Evolutionary conservation across 2,113 vertebrate species (phyloP).

Genomic region (Anser brachyrhynchus): DNA sequence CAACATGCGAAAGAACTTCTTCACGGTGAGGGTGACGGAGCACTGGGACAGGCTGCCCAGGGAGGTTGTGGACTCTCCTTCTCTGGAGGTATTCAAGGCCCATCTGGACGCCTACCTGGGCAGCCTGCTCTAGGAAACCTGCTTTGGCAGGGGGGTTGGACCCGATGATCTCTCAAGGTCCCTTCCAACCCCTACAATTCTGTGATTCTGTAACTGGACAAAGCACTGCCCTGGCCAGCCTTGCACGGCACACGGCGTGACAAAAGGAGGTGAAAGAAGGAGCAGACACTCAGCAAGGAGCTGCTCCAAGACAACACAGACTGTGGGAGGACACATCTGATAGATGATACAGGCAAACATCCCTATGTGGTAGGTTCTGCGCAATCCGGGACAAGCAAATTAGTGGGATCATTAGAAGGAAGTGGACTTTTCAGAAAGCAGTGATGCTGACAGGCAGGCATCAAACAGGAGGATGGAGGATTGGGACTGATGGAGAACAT

Average conservation of each 20-base stretch:
- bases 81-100: no score
- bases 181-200: no score
- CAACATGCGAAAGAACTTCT: no score
- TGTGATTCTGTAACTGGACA: not conserved
- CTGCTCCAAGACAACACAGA: not conserved
- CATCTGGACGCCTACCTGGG: no score
- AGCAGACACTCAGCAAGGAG: not conserved
- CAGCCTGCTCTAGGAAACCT: no score
- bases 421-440: not conserved
- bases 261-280: not conserved
- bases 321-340: accelerated
- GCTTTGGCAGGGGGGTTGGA: no score
- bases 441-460: not conserved
- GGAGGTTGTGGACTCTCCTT: no score
- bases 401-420: not conserved
- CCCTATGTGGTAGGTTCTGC: accelerated
- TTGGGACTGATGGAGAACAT: accelerated
- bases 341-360: not conserved
- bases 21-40: no score
- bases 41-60: no score
- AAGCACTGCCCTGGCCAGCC: not conserved
- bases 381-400: not conserved
- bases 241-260: not conserved
- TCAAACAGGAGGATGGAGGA: not conserved
- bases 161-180: no score